Evolutionary conservation across 2,797 vertebrate genomes (phyloP).

Genomic region (Melanotaenia parkinsoni): DNA sequence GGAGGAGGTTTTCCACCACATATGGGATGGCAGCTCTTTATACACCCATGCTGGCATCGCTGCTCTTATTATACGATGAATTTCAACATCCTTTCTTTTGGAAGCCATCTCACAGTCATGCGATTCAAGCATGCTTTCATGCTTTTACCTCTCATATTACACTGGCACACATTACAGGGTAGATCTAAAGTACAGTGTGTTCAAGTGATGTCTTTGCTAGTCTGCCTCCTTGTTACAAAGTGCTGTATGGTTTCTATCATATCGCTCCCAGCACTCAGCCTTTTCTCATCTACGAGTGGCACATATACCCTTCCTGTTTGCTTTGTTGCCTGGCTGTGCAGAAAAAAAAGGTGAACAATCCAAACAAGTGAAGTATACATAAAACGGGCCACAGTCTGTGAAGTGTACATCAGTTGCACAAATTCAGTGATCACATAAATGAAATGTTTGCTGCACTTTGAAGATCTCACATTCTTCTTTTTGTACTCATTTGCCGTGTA

Average conservation of each 20-base stretch:
- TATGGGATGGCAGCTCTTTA: constrained; percentile 20
- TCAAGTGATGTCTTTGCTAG: constrained; percentile 43
- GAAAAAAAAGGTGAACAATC: constrained; percentile 39
- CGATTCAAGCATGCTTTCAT: constrained; percentile 12
- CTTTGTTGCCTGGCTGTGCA: constrained; percentile 37
- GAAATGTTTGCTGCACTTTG: constrained; percentile 41
- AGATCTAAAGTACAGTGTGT: constrained; percentile 34
- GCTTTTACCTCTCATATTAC: constrained; percentile 16
- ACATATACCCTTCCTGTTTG: constrained; percentile 43
- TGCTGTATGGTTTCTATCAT: constrained; percentile 31
- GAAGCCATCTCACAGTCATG: neutral
- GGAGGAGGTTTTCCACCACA: constrained; percentile 32
- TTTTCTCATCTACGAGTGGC: constrained; percentile 47
- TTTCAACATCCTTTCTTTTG: constrained; percentile 12
- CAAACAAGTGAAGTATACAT: constrained; percentile 63
- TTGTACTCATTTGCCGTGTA: neutral
- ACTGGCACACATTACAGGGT: constrained; percentile 24
- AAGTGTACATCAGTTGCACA: constrained; percentile 62
- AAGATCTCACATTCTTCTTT: constrained; percentile 32
- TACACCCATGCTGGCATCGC: constrained; percentile 2
- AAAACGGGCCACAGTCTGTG: constrained; percentile 54
- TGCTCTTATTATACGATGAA: constrained; percentile 11
- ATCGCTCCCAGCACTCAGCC: constrained; percentile 45
- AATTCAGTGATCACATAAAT: constrained; percentile 49
- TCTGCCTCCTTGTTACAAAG: constrained; percentile 24